Evolutionary conservation across 2,797 vertebrate species (phyloP).

Genomic region (Mormyrus hasselquistii): DNA sequence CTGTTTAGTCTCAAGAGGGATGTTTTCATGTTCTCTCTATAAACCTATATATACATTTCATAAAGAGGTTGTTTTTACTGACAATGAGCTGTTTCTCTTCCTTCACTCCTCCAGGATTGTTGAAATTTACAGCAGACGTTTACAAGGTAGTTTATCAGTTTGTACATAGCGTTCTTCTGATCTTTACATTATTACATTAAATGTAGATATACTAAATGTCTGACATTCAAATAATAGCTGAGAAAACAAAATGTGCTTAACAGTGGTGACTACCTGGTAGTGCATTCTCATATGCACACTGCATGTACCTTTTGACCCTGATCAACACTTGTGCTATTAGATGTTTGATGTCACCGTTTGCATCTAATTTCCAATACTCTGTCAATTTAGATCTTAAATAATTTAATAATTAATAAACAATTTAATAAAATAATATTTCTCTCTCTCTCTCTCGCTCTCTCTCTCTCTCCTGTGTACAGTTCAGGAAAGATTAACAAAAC

Average conservation of each 20-base stretch:
- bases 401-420: too few relatives aligned
- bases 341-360: not conserved
- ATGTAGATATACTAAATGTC: not conserved
- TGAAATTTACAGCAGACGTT: slow-evolving; percentile 92
- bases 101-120: slow-evolving; percentile 74
- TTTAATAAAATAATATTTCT: too few relatives aligned
- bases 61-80: not conserved
- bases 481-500: slow-evolving; percentile 93
- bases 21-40: not conserved
- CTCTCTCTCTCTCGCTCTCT: not conserved
- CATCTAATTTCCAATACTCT: not conserved
- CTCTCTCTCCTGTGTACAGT: slow-evolving; percentile 57
- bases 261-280: not conserved
- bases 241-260: not conserved
- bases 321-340: not conserved
- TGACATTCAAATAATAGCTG: not conserved
- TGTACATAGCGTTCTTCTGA: not conserved
- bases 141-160: slow-evolving; percentile 73
- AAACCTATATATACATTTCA: not conserved
- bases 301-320: not conserved
- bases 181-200: not conserved
- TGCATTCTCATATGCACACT: not conserved
- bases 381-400: not conserved
- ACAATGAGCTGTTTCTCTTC: not conserved
- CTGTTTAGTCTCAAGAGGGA: not conserved